Conservation (phyloP, 2,113 vertebrate species). For the Pipra filicauda region DNA sequence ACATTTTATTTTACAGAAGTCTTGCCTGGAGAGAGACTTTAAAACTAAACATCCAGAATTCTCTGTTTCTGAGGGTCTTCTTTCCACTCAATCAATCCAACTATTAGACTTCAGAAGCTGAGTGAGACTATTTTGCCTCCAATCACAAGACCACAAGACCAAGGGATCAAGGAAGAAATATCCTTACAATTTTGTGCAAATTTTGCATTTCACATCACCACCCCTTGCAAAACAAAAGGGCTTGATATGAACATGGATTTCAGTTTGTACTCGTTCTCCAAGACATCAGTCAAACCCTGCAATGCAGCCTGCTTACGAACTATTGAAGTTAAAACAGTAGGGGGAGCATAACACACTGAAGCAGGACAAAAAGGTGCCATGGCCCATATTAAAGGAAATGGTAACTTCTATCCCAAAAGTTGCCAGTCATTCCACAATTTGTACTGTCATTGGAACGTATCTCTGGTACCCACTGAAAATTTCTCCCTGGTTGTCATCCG, state of each 20-base stretch:
- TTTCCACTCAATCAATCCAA: background rate
- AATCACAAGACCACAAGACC: background rate
- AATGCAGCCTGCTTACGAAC: background rate
- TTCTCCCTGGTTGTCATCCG: background rate
- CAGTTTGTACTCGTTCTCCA: background rate
- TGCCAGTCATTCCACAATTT: background rate
- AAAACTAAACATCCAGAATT: background rate
- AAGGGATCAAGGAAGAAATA: conserved; percentile 10
- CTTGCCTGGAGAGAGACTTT: background rate
- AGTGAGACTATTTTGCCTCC: background rate
- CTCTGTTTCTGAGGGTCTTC: background rate
- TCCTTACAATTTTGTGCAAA: background rate
- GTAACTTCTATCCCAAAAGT: conserved; percentile 6
- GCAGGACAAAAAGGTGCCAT: background rate
- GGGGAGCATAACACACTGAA: conserved; percentile 44
- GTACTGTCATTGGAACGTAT: background rate
- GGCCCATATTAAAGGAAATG: background rate
- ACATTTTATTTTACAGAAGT: background rate
- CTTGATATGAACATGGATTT: background rate
- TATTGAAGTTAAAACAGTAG: conserved; percentile 39
- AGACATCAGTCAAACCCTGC: background rate
- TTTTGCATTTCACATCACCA: background rate
- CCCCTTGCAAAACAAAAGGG: conserved; percentile 10
- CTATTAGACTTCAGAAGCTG: background rate
- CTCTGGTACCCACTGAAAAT: background rate